These are phyloP conservation scores for Microtus oregoni DNA, from an alignment of 2,113 vertebrate species.

Conservation along the genomic window DNA sequence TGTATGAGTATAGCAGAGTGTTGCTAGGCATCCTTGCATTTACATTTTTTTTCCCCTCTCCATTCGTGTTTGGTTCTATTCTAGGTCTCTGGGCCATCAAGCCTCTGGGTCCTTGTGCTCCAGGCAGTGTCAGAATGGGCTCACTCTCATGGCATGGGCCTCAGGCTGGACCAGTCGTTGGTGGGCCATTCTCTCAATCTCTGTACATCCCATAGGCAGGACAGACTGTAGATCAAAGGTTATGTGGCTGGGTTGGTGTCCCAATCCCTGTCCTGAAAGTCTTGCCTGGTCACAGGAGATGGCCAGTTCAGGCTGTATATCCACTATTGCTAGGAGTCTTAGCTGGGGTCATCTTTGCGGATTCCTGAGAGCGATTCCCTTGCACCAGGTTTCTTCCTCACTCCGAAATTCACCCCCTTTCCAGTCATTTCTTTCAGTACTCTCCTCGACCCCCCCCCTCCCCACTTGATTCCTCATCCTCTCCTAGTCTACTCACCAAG, in stretches of 20 bases:
- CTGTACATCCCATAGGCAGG: background rate
- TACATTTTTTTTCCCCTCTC: background rate
- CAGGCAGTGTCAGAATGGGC: background rate
- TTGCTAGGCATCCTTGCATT: background rate
- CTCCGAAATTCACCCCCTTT: background rate
- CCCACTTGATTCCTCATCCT: too few species aligned
- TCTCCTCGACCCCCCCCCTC: background rate
- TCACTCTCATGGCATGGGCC: background rate
- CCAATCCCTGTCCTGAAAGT: background rate
- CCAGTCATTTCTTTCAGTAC: background rate
- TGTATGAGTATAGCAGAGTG: background rate
- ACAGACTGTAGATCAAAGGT: background rate
- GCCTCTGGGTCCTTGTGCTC: background rate
- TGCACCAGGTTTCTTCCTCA: background rate
- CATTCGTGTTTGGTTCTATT: background rate
- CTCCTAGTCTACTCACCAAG: background rate
- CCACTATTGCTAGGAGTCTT: background rate
- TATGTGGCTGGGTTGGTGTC: background rate
- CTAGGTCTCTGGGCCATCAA: background rate
- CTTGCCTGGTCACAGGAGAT: background rate
- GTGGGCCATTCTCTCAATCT: background rate
- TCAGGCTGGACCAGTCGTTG: background rate
- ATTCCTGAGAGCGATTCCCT: background rate
- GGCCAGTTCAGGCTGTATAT: background rate
- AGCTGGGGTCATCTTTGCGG: background rate